These are phyloP conservation scores for Paracentrotus lividus DNA, from an alignment of 53 echinoderm and acorn worm genomes.

Conservation along the genomic window DNA sequence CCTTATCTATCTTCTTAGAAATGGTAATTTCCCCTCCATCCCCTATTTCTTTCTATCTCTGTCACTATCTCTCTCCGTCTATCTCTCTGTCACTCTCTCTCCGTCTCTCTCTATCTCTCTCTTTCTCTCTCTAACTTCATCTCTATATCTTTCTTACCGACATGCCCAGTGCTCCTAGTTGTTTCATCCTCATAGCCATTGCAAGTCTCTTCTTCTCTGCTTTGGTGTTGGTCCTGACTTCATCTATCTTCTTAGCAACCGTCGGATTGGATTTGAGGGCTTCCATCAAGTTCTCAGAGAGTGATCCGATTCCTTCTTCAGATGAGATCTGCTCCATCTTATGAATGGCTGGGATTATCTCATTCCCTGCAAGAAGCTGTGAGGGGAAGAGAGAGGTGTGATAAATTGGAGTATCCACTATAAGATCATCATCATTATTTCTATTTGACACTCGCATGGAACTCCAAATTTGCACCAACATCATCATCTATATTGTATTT, in stretches of 20 bases:
- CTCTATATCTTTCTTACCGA: constrained; percentile 79
- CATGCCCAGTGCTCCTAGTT: constrained; percentile 98
- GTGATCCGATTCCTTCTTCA: constrained; percentile 94
- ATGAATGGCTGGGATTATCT: constrained; percentile 92
- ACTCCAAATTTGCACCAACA: too few species aligned
- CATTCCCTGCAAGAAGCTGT: constrained; percentile 86
- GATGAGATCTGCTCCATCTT: constrained; percentile 97
- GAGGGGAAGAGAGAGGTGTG: neutral
- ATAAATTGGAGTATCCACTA: neutral
- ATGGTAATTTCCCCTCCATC: too few species aligned
- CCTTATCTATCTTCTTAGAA: constrained; percentile 98
- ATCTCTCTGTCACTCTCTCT: neutral
- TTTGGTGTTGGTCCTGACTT: constrained; percentile 92
- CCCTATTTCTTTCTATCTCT: neutral
- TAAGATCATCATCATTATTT: neutral
- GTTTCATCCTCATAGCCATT: constrained; percentile 99
- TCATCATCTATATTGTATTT: neutral
- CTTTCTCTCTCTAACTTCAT: neutral
- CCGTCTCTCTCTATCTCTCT: neutral
- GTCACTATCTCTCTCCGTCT: neutral
- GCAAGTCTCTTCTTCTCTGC: constrained; percentile 96
- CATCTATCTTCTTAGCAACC: constrained; percentile 98
- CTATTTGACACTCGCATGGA: too few species aligned
- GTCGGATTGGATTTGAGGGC: constrained; percentile 90
- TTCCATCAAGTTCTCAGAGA: constrained; percentile 99